Evolutionary conservation across 2,113 vertebrate genomes (phyloP), one percentile per base, ranked within the genome.

Genomic region (Taurulus bubalis): DNA sequence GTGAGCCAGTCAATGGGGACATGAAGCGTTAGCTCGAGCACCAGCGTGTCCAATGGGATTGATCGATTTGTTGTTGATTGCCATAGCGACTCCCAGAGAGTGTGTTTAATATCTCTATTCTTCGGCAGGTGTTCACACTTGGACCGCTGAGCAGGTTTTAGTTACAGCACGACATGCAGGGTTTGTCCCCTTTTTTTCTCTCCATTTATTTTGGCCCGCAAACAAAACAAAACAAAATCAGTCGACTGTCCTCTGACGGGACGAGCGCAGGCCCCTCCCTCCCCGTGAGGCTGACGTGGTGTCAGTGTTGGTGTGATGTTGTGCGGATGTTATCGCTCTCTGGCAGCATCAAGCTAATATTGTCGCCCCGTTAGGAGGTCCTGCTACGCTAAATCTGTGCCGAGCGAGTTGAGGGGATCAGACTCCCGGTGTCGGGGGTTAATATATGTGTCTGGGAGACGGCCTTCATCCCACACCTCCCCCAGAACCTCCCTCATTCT

Each of bases 281-380:
- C 56, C 11, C 26, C n/a, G 47, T 5, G 12, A 74, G 78, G 71
- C 28, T 63, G 77, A 79, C 30, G 80, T 85, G 74, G 79, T 84
- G 82, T 83, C 78, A 69, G 71, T 14, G 38, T 83, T 42, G 66
- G 6, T 60, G 68, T 36, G 0, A 69, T 20, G 80, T 78, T 83
- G 78, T 55, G 26, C 58, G 85, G 84, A 83, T 70, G 79, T 86
- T 91, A 89, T 92, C 83, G 32, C 86, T 75, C 80, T 65, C 58
- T 73, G 88, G 86, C 91, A 91, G 91, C 88, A 90, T 93, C 90
- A 84, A 77, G 80, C 89, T 91, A 86, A 92, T 91, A 88, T 69
- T 75, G 87, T 82, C 58, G 63, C 76, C 84, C 68, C 30, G 80
- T 88, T 84, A 85, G 86, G 76, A 90, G 87, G 81, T 87, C 89